Evolutionary conservation across 2,888 invertebrate genomes (phyloP).

Genomic region (Callyntrura sp.): DNA sequence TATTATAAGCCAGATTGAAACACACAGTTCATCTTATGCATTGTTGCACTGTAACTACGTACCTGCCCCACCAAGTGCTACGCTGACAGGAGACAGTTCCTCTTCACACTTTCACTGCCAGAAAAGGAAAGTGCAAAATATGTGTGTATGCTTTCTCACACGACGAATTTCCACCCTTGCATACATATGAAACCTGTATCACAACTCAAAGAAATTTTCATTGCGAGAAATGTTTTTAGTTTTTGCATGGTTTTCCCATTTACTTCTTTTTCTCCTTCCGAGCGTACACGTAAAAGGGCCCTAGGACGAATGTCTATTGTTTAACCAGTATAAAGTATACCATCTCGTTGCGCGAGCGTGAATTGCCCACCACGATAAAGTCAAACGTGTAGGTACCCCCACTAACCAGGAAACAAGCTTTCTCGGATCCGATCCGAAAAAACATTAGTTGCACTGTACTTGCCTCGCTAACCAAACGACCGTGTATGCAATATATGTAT

Average conservation of each 20-base stretch:
- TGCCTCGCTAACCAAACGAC: not conserved
- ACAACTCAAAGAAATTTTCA: not conserved
- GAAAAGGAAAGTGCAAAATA: not conserved
- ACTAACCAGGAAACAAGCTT: not conserved
- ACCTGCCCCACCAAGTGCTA: not conserved
- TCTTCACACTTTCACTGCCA: not conserved
- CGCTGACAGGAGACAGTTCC: not conserved
- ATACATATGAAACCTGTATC: not conserved
- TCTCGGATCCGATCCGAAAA: not conserved
- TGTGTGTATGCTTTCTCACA: not conserved
- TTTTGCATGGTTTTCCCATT: too few species aligned
- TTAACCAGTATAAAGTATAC: not conserved
- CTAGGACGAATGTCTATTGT: too few species aligned
- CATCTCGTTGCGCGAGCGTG: slow-evolving; percentile 2
- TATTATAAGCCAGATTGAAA: not conserved
- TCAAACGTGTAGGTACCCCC: not conserved
- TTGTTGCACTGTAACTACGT: not conserved
- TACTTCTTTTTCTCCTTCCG: too few species aligned
- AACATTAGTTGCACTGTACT: not conserved
- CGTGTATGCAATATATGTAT: not conserved
- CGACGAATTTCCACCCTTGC: not conserved
- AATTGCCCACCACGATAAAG: not conserved
- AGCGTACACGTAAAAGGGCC: too few species aligned
- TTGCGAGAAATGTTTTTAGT: not conserved
- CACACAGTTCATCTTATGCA: slow-evolving; percentile 27